Evolutionary conservation across 2,797 vertebrate genomes (phyloP), one percentile per base, ranked within the genome.

Genomic region (Oryzias sinensis): DNA sequence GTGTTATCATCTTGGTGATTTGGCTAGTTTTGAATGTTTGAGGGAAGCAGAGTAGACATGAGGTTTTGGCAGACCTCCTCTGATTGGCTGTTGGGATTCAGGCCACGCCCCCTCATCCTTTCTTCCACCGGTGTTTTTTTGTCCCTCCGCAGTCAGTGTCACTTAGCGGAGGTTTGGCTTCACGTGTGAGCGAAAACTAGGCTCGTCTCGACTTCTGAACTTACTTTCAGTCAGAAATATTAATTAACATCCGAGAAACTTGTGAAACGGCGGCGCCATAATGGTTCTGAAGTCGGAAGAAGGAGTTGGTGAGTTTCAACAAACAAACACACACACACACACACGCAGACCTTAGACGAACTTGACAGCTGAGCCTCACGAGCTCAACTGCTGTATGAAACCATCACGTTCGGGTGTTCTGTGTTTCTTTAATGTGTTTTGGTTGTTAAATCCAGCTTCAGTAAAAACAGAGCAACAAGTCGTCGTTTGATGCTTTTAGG

Each of bases 241-340:
- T 33, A 0, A 2, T 5, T 22, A 27, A 1, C n/a, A 11, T 8
- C 37, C 7, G 0, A 0, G 18, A 0, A 2, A 11, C 5, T 18
- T 53, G 29, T 33, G 4, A 1, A 14, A 8, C 54, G 56, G 16
- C 58, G 27, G 43, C 37, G 5, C 53, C 27, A 50, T 67, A 49
- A 93, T 93, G 92, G 92, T 93, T 59, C 66, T 92, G 53, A 91
- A 92, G 82, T 91, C 91, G 13, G 91, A 92, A 63, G 90, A 90
- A 73, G 91, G 83, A 81, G 87, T 91, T 61, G 92, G 92, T 93
- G 56, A 92, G 92, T 91, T 74, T 25, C 3, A 22, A 22, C 16
- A 52, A 50, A 55, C 15, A 48, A 53, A 43, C 27, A 56, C 27
- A 65, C 58, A 46, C 24, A n/a, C 45, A 15, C 37, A 0, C 14